Base-by-base conservation (phyloP, 1,140 invertebrate genomes). In the Trachymyrmex cornetzi region DNA sequence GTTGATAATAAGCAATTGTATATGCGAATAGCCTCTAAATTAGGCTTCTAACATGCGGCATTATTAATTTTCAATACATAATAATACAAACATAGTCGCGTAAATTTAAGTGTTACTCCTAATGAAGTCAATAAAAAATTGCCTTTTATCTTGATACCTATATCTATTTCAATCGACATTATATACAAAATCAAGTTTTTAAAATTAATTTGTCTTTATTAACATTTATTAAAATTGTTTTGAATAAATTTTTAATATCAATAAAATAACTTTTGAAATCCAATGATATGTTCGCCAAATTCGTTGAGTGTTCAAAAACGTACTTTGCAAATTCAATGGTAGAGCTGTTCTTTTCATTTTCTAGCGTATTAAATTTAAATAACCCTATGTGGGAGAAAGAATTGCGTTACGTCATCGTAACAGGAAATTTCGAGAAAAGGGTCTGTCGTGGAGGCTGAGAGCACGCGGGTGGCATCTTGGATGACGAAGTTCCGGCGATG, bases 401-500 rank as follows among this genome's bases (percentile, higher is more conserved):
- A 38, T n/a, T 19, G 53, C 19, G 3, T 81, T 19, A 67, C 12
- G 7, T 81, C 53, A 75, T 48, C 16, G 16, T 24, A n/a, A 34
- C 44, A 30, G 16, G 22, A 57, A 57, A 44, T n/a, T 7, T 14
- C 19, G 30, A 57, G 55, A 3, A 82, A 57, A 48, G 16, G 48
- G 6, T 16, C 34, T 85, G 75, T 66, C 14, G 22, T 22, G 67
- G 27, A 44, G n/a, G 4, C 16, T 24, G 24, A 19, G 14, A 30
- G 44, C 27, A 59, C 82, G 64, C 50, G 50, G 48, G 53, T 67
- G 71, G 82, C 34, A 69, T 38, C 7, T 80, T 24, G 16, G 9
- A 22, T n/a, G 55, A 80, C 27, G 16, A 59, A 59, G 75, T 72
- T 81, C 57, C 57, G 11, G 48, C 5, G 44, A 22, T 59, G 69